These are phyloP conservation scores for Tarsius wallacei DNA, from an alignment of 2,797 vertebrate genomes.

Conservation along the genomic window DNA sequence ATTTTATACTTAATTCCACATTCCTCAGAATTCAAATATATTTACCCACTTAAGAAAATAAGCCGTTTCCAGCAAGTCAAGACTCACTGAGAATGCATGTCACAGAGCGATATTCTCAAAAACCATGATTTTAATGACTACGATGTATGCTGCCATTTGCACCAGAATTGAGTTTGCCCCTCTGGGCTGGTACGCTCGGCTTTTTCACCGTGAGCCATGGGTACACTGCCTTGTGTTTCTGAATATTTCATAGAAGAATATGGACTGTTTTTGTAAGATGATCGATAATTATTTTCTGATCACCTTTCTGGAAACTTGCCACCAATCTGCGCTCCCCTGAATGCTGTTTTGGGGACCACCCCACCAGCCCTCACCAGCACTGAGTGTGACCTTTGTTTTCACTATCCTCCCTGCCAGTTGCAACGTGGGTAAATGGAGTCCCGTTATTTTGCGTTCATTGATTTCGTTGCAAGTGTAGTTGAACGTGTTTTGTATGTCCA, in stretches of 20 bases:
- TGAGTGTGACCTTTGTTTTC: too few species aligned
- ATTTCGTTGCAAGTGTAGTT: not conserved
- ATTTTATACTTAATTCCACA: not conserved
- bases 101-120: not conserved
- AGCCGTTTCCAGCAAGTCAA: not conserved
- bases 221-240: not conserved
- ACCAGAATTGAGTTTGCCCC: not conserved
- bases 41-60: not conserved
- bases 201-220: not conserved
- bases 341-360: rapidly evolving
- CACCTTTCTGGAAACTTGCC: not conserved
- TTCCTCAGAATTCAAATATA: not conserved
- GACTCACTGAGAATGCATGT: not conserved
- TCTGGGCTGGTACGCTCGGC: rapidly evolving
- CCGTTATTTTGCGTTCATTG: not conserved
- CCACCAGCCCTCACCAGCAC: not conserved
- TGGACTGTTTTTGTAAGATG: not conserved
- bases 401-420: not conserved
- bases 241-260: not conserved
- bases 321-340: not conserved
- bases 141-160: not conserved
- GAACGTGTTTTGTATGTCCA: rapidly evolving
- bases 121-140: not conserved
- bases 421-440: not conserved
- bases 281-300: not conserved